Percentiles rank a stretch among this genome's conserved stretches.
Evolutionary conservation across 2,888 invertebrate species (phyloP).

Genomic region (Pherbina coryleti): DNA sequence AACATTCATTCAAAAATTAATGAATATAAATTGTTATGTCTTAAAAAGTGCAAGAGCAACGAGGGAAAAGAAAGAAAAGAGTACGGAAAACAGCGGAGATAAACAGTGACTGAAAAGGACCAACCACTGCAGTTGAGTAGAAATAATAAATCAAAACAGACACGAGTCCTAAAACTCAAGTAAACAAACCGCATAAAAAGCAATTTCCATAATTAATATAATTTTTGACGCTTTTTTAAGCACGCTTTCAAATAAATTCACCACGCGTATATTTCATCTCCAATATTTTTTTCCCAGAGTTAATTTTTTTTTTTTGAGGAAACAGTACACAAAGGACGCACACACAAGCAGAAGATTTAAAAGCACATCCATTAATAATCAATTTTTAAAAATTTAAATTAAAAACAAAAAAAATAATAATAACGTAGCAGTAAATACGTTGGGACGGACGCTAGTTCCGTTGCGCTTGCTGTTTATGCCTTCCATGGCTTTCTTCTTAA

Average conservation of each 20-base stretch:
- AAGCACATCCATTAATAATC: slow-evolving; percentile 47
- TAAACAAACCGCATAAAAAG: slow-evolving; percentile 47
- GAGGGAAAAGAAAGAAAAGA: neutral
- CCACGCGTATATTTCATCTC: slow-evolving; percentile 51
- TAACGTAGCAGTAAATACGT: neutral
- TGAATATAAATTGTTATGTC: slow-evolving; percentile 66
- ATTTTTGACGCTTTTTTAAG: slow-evolving; percentile 55
- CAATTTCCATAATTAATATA: slow-evolving; percentile 68
- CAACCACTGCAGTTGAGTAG: slow-evolving; percentile 6
- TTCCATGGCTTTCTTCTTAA: neutral
- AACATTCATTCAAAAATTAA: slow-evolving; percentile 58
- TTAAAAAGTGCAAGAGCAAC: slow-evolving; percentile 36
- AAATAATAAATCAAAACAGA: slow-evolving; percentile 46
- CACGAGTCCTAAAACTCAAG: slow-evolving; percentile 49
- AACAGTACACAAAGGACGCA: neutral
- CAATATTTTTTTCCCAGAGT: slow-evolving; percentile 5
- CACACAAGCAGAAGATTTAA: slow-evolving; percentile 14
- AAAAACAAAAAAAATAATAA: neutral
- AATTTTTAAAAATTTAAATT: slow-evolving; percentile 42
- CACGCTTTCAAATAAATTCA: slow-evolving; percentile 10
- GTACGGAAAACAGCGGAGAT: slow-evolving; percentile 21
- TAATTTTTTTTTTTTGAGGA: neutral
- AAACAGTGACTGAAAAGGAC: neutral
- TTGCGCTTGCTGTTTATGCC: neutral
- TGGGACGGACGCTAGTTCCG: neutral